Percentiles rank a stretch among this genome's conserved stretches.
phyloP scores from a whole-genome alignment of 2,888 invertebrate genomes.

The Watsonalla binaria region DNA sequence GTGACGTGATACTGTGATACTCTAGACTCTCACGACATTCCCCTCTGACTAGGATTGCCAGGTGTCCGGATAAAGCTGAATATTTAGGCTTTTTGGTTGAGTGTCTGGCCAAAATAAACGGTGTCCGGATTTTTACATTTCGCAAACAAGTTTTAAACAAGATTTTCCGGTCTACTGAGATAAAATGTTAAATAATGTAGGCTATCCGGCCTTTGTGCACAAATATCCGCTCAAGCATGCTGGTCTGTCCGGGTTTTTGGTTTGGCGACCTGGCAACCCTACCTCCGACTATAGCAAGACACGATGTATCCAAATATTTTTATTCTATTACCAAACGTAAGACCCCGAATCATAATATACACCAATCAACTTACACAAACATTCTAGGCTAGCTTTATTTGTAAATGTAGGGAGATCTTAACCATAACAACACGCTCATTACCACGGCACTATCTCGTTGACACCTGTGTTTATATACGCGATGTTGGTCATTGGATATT shows the following conservation, averaged over 20 bases:
- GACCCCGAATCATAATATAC: constrained; percentile 49
- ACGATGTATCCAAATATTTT: constrained; percentile 49
- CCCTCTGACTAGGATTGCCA: neutral
- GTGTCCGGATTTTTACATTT: too few relatives aligned
- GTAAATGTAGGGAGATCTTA: constrained; percentile 54
- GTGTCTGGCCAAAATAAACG: too few relatives aligned
- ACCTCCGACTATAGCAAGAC: neutral
- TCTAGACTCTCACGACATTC: neutral
- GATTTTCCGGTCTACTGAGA: too few relatives aligned
- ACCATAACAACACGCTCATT: constrained; percentile 44
- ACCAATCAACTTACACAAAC: constrained; percentile 28
- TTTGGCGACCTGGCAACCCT: too few relatives aligned
- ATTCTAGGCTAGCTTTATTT: constrained; percentile 50
- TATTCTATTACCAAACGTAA: constrained; percentile 39
- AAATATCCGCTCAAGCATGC: too few relatives aligned
- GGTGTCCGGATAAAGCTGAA: too few relatives aligned
- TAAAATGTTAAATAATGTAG: too few relatives aligned
- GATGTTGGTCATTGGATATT: constrained; percentile 19
- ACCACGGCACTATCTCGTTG: constrained; percentile 41
- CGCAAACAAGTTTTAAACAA: too few relatives aligned
- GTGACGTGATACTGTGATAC: constrained; percentile 13
- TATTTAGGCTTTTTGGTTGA: too few relatives aligned
- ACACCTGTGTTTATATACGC: constrained; percentile 26
- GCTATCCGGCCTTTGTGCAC: too few relatives aligned
- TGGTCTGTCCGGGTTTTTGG: too few relatives aligned